A percentile compares a stretch with the other conserved stretches of the same genome.
phyloP scores from a whole-genome alignment of 2,113 vertebrate genomes.

The Acrocephalus kingi region DNA sequence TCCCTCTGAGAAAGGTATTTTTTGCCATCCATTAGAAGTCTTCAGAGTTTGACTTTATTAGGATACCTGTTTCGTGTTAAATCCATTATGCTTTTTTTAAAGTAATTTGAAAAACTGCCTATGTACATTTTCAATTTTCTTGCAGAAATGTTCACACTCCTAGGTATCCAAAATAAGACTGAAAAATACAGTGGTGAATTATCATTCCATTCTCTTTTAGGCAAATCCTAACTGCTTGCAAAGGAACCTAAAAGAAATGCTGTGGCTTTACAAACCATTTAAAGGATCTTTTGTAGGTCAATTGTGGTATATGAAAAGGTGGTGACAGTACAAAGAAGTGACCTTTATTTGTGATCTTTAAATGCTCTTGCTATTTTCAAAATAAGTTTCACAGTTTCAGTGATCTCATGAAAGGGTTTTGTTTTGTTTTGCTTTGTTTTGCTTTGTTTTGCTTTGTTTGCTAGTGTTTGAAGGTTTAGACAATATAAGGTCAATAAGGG shows the following conservation, averaged over 20 bases:
- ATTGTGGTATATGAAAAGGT: conserved; percentile 23
- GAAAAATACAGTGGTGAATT: conserved; percentile 26
- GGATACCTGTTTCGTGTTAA: conserved; percentile 18
- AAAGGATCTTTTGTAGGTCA: conserved; percentile 58
- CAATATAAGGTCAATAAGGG: conserved; percentile 15
- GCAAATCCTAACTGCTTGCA: conserved; percentile 47
- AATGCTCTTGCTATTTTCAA: conserved; percentile 47
- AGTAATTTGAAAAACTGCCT: conserved; percentile 21
- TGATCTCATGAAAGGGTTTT: conserved; percentile 4
- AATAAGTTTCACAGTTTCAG: not conserved
- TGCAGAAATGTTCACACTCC: conserved; percentile 16
- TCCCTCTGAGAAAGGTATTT: conserved; percentile 19
- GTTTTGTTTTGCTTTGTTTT: not conserved
- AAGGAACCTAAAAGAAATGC: conserved; percentile 10
- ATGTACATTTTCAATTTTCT: not conserved
- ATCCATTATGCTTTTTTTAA: conserved; percentile 24
- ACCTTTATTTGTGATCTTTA: conserved; percentile 63
- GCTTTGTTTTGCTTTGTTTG: not conserved
- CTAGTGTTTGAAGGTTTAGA: conserved; percentile 54
- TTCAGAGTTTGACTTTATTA: conserved; percentile 7
- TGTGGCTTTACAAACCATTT: conserved; percentile 37
- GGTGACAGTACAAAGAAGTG: conserved; percentile 12
- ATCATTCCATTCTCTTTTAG: conserved; percentile 28
- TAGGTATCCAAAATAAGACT: not conserved
- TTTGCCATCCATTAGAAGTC: conserved; percentile 41